Conservation (phyloP, 2,797 vertebrate genomes). For the Centropyge bicolor region DNA sequence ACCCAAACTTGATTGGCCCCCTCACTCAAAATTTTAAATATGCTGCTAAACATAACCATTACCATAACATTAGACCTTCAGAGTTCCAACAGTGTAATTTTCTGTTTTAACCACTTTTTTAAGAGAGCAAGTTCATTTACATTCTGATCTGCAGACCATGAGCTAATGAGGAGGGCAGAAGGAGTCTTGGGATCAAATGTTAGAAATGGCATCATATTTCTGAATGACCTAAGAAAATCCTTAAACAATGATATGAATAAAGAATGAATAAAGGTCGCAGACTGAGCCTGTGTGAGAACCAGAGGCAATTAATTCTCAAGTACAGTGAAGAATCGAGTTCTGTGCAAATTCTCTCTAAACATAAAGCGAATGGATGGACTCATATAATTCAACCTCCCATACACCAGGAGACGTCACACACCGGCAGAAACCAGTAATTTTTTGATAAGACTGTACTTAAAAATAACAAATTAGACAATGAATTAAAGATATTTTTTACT, state of each 20-base stretch:
- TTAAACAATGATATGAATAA: neutral
- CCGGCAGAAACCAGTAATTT: too few species aligned
- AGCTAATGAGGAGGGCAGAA: neutral
- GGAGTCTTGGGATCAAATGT: conserved; percentile 5
- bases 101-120: neutral
- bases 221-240: conserved; percentile 5
- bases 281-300: neutral
- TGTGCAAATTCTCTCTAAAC: neutral
- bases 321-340: neutral
- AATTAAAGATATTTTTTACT: too few species aligned
- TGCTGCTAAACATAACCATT: neutral
- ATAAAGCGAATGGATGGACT: neutral
- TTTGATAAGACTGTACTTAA: too few species aligned
- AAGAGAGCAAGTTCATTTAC: neutral
- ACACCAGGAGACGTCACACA: neutral
- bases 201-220: conserved; percentile 11
- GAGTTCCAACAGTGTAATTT: neutral
- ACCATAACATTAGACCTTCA: neutral
- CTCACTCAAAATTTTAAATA: neutral
- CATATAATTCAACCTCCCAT: neutral
- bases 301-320: neutral
- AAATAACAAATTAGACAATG: too few species aligned
- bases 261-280: conserved; percentile 16
- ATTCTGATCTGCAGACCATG: neutral
- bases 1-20: neutral